Evolutionary conservation across 1,140 invertebrate genomes (phyloP).

Genomic region (Scylla paramamosain): DNA sequence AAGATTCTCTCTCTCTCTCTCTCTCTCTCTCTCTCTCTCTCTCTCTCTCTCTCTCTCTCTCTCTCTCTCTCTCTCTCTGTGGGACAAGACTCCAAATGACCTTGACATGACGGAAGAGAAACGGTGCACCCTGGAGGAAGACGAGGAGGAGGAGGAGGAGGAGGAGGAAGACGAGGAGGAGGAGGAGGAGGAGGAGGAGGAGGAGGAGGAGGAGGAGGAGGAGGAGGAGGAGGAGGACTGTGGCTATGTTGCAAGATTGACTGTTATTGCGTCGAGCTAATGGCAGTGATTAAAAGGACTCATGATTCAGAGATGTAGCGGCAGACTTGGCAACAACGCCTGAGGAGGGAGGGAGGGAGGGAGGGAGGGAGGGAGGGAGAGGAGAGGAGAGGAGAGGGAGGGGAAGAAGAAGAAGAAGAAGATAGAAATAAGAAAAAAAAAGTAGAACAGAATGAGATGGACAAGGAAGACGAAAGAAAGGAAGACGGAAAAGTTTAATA

Average conservation of each 20-base stretch:
- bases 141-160: neutral
- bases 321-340: no score
- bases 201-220: neutral
- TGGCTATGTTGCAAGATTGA: neutral
- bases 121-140: neutral
- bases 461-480: neutral
- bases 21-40: conserved; percentile 20
- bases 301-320: neutral
- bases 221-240: conserved; percentile 1
- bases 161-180: neutral
- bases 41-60: conserved; percentile 19
- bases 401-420: neutral
- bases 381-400: neutral
- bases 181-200: conserved; percentile 17
- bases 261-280: conserved; percentile 2
- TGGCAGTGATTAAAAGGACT: conserved; percentile 21
- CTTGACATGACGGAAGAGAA: neutral
- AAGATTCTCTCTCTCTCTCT: no score
- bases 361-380: neutral
- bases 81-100: neutral
- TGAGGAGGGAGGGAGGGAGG: neutral
- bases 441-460: neutral
- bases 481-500: neutral
- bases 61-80: neutral
- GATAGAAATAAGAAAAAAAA: neutral